Evolutionary conservation across 2,888 invertebrate genomes (phyloP).

Genomic region (Synanthedon formicaeformis): DNA sequence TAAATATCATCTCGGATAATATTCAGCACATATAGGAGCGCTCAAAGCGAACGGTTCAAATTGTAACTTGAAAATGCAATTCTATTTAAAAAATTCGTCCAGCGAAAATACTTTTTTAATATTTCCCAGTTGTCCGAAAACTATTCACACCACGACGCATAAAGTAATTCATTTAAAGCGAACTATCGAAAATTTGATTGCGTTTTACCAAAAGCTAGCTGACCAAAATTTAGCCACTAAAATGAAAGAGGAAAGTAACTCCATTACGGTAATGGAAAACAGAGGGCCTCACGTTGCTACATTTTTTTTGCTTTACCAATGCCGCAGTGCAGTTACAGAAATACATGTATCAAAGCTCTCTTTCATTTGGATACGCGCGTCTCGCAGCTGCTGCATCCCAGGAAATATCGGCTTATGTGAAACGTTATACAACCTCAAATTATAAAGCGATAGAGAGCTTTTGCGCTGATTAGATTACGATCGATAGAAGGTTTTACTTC

Average conservation of each 20-base stretch:
- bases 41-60: background rate
- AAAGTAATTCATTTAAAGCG: background rate
- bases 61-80: background rate
- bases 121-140: background rate
- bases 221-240: constrained; percentile 36
- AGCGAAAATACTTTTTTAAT: background rate
- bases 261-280: constrained; percentile 63
- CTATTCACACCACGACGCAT: background rate
- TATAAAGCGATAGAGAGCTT: constrained; percentile 21
- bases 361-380: constrained; percentile 48
- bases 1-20: background rate
- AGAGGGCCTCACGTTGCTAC: constrained; percentile 45
- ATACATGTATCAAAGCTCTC: constrained; percentile 58
- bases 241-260: constrained; percentile 50
- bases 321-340: constrained; percentile 61
- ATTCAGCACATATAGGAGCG: background rate
- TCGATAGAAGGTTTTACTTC: no score
- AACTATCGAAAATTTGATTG: constrained; percentile 16
- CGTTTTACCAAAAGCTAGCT: constrained; percentile 6
- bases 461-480: background rate
- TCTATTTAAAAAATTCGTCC: background rate
- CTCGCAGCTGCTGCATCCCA: constrained; percentile 28
- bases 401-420: constrained; percentile 47
- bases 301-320: constrained; percentile 37
- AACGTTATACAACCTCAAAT: constrained; percentile 39